phyloP scores from a whole-genome alignment of 2,888 invertebrate species.

The Melikaiella ostensackeni region DNA sequence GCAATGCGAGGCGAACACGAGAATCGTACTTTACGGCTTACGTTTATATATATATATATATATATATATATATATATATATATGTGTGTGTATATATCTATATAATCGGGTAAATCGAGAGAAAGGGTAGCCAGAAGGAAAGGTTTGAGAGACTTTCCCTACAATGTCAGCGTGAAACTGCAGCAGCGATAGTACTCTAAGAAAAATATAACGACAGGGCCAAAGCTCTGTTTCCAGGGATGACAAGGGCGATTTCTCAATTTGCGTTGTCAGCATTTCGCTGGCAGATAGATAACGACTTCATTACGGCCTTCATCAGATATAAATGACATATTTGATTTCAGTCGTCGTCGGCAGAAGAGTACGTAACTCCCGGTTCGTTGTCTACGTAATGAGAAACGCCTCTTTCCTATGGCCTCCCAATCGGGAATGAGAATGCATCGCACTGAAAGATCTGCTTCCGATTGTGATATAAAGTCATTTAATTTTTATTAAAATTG shows the following conservation, averaged over 20 bases:
- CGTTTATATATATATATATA: neutral
- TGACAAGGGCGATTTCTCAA: slow-evolving; percentile 60
- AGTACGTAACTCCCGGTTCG: slow-evolving; percentile 28
- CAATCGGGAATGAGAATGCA: slow-evolving; percentile 9
- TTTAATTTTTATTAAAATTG: slow-evolving; percentile 16
- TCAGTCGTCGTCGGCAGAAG: slow-evolving; percentile 52
- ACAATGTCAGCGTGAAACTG: slow-evolving; percentile 25
- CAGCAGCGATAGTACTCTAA: slow-evolving; percentile 10
- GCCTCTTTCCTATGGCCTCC: slow-evolving; percentile 48
- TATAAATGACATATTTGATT: slow-evolving; percentile 73
- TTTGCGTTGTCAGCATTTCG: slow-evolving; percentile 70
- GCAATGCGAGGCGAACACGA: slow-evolving; percentile 34
- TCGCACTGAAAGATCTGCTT: slow-evolving; percentile 29
- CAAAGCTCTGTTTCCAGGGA: slow-evolving; percentile 38
- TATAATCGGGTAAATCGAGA: neutral
- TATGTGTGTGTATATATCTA: neutral
- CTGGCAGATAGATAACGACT: slow-evolving; percentile 67
- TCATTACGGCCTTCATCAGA: slow-evolving; percentile 70
- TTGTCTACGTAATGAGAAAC: slow-evolving; percentile 55
- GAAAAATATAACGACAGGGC: slow-evolving; percentile 41
- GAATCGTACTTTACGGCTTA: slow-evolving; percentile 19
- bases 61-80: neutral
- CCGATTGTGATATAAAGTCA: slow-evolving; percentile 23
- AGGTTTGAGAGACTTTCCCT: slow-evolving; percentile 4
- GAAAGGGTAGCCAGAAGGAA: neutral